Conservation (phyloP, 2,113 vertebrate species). For the Machaerirhynchus nigripectus region DNA sequence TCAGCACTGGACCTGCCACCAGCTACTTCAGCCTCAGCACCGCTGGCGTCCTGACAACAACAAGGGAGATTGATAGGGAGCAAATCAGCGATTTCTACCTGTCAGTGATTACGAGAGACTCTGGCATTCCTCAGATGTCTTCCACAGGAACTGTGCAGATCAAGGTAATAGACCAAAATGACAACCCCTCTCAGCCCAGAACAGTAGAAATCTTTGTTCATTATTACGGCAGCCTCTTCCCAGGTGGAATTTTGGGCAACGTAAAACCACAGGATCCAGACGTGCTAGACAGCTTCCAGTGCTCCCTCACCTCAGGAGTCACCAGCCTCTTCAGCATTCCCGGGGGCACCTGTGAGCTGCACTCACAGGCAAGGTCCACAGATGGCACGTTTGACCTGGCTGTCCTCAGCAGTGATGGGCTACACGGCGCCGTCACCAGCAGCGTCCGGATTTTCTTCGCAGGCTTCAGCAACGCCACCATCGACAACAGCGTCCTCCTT, state of each 20-base stretch:
- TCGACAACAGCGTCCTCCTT: slow-evolving; percentile 94
- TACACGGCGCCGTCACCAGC: slow-evolving; percentile 86
- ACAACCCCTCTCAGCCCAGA: slow-evolving; percentile 93
- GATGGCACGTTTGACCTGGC: slow-evolving; percentile 91
- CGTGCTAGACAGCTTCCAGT: slow-evolving; percentile 88
- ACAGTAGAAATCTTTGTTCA: slow-evolving; percentile 90
- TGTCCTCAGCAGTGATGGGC: slow-evolving; percentile 85
- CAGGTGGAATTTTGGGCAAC: slow-evolving; percentile 88
- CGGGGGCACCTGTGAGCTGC: slow-evolving; percentile 84
- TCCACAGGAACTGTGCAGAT: slow-evolving; percentile 93
- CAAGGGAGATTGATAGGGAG: slow-evolving; percentile 92
- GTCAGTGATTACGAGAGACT: slow-evolving; percentile 88
- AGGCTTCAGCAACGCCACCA: slow-evolving; percentile 86
- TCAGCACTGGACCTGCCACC: slow-evolving; percentile 83
- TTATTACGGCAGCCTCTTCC: slow-evolving; percentile 91
- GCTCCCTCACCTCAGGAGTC: slow-evolving; percentile 85
- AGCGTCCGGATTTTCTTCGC: slow-evolving; percentile 84
- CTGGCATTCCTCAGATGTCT: slow-evolving; percentile 93
- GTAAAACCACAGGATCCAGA: slow-evolving; percentile 94
- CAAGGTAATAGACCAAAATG: slow-evolving; percentile 89
- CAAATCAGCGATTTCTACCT: slow-evolving; percentile 92
- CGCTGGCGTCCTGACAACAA: slow-evolving; percentile 84
- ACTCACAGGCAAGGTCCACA: slow-evolving; percentile 83
- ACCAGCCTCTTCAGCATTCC: slow-evolving; percentile 89
- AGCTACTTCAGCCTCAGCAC: slow-evolving; percentile 90